Evolutionary conservation across 2,113 vertebrate species (phyloP), one percentile per base, ranked within the genome.

Genomic region (Xenopus borealis): DNA sequence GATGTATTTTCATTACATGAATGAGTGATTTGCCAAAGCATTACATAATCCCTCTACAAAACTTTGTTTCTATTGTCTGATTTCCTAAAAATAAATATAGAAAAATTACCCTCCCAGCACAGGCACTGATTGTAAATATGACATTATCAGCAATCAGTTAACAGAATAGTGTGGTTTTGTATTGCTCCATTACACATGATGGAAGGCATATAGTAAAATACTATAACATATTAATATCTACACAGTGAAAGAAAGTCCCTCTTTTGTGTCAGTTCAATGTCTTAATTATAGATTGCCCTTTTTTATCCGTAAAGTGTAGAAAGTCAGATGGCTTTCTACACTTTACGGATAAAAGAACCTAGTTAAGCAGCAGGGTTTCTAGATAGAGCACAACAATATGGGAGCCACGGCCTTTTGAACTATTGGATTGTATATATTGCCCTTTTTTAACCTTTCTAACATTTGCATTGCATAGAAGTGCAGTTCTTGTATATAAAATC

Each of bases 201-300:
- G 46, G 58, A 75, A 75, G 68, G 66, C 69, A 75, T 69, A n/a
- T n/a, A n/a, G 72, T 52, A 62, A 33, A 75, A 75, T 40, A 44
- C 58, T 55, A 62, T 69, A 69, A 69, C 52, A 75, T 45, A 69
- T 63, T 30, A 69, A 62, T 62, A 55, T 63, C 5, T 11, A 12
- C 16, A 58, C 19, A 53, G 58, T 52, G 44, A 68, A 59, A 12
- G 20, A 69, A 18, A 62, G 45, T n/a, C 23, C 11, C 45, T n/a
- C 14, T 58, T 58, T 45, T 57, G 59, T 66, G 50, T 68, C 27
- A 58, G 27, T 62, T 18, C 40, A 62, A 50, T 72, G 44, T 16
- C 17, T 27, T 68, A 61, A 75, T 50, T 59, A 66, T 58, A 65
- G n/a, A 23, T 13, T 46, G 58, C n/a, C n/a, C n/a, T n/a, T n/a